Percentiles rank a stretch among this genome's conserved stretches.
Conservation (phyloP, 2,888 invertebrate genomes). For the Pilophorus perplexus region DNA sequence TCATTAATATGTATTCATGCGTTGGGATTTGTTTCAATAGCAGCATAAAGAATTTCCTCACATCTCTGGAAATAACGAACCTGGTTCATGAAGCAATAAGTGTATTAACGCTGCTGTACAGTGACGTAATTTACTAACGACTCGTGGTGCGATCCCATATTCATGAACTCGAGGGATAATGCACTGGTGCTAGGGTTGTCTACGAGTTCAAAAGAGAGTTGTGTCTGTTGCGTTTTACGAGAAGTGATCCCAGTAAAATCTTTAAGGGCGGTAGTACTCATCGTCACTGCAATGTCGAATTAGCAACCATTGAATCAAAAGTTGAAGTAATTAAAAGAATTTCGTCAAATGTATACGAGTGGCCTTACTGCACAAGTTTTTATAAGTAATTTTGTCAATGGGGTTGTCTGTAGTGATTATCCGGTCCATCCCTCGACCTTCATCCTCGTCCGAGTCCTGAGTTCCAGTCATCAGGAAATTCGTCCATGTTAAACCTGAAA, state of each 20-base stretch:
- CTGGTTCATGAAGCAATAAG: no score
- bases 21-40: constrained; percentile 6
- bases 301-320: no score
- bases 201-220: constrained; percentile 19
- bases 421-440: constrained; percentile 24
- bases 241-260: no score
- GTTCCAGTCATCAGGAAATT: constrained; percentile 36
- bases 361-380: constrained; percentile 35
- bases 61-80: constrained; percentile 7
- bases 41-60: background rate
- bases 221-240: constrained; percentile 15
- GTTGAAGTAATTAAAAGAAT: no score
- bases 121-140: background rate
- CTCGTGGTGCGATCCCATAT: background rate
- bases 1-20: constrained; percentile 15
- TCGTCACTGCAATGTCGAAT: no score
- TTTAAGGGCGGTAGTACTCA: no score
- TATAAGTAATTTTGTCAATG: constrained; percentile 33
- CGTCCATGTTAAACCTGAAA: constrained; percentile 18
- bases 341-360: no score
- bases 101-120: background rate
- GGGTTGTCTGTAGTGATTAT: constrained; percentile 29
- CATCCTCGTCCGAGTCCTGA: constrained; percentile 35
- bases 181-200: constrained; percentile 16
- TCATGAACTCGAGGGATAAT: constrained; percentile 1